phyloP scores from a whole-genome alignment of 2,888 invertebrate species.

The Desoria tigrina region DNA sequence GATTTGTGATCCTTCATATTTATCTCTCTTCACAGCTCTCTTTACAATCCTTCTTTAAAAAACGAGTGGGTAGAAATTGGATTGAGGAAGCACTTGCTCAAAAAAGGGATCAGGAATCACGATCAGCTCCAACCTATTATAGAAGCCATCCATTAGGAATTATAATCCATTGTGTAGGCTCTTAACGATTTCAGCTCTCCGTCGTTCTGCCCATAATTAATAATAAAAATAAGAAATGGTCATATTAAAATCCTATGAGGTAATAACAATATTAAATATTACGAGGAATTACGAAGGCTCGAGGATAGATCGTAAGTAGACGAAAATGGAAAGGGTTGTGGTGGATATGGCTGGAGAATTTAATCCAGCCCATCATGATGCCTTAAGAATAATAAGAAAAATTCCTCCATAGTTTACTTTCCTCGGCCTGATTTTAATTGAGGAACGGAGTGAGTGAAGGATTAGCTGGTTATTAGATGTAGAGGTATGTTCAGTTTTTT shows the following conservation, averaged over 20 bases:
- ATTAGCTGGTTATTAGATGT: constrained; percentile 8
- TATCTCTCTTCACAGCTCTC: too few relatives aligned
- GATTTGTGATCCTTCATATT: too few relatives aligned
- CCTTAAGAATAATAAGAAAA: neutral
- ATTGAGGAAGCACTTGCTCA: neutral
- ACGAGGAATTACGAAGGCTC: too few relatives aligned
- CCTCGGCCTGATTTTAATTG: constrained; percentile 5
- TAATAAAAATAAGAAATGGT: too few relatives aligned
- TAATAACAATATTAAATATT: too few relatives aligned
- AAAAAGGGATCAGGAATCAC: neutral
- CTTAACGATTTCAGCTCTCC: too few relatives aligned
- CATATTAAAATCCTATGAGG: too few relatives aligned
- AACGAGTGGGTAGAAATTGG: neutral
- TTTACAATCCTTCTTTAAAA: neutral
- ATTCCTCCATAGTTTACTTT: neutral
- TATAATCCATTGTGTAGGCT: too few relatives aligned
- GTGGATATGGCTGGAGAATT: neutral
- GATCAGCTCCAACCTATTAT: neutral
- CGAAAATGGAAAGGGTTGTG: neutral
- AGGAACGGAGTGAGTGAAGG: neutral
- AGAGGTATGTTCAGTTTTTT: constrained; percentile 5
- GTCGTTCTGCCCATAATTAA: too few relatives aligned
- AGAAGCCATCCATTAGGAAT: neutral
- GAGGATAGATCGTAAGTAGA: too few relatives aligned
- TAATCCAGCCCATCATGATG: neutral